Conservation (phyloP, 1,140 invertebrate species). For the Panagrolaimus sp. region DNA sequence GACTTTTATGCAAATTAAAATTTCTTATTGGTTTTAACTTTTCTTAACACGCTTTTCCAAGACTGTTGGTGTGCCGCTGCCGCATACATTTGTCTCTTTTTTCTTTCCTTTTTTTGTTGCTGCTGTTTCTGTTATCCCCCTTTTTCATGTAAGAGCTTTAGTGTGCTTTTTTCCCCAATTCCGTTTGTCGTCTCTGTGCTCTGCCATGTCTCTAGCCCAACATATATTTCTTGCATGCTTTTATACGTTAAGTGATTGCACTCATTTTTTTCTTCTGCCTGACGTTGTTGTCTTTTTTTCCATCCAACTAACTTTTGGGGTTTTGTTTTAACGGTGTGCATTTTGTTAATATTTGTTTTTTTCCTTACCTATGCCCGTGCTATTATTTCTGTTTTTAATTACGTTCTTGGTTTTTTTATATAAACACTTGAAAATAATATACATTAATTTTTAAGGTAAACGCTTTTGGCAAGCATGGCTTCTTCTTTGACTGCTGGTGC, state of each 20-base stretch:
- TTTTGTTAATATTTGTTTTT: background rate
- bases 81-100: too few species aligned
- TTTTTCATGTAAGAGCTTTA: too few species aligned
- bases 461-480: slow-evolving; percentile 1
- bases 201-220: background rate
- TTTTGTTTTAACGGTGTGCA: background rate
- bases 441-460: background rate
- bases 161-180: background rate
- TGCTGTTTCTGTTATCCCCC: too few species aligned
- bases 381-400: background rate
- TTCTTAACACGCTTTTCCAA: too few species aligned
- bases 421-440: background rate
- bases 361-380: background rate
- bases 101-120: too few species aligned
- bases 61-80: too few species aligned
- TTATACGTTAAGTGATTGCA: background rate
- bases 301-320: background rate
- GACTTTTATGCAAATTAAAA: too few species aligned
- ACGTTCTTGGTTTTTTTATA: too few species aligned
- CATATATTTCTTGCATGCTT: background rate
- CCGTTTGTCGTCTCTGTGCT: background rate
- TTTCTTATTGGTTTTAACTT: too few species aligned
- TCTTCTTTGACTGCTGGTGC: slow-evolving; percentile 1
- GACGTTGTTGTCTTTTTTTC: background rate
- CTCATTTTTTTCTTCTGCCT: background rate